Conservation (phyloP, 2,113 vertebrate genomes). For the Fregata magnificens region DNA sequence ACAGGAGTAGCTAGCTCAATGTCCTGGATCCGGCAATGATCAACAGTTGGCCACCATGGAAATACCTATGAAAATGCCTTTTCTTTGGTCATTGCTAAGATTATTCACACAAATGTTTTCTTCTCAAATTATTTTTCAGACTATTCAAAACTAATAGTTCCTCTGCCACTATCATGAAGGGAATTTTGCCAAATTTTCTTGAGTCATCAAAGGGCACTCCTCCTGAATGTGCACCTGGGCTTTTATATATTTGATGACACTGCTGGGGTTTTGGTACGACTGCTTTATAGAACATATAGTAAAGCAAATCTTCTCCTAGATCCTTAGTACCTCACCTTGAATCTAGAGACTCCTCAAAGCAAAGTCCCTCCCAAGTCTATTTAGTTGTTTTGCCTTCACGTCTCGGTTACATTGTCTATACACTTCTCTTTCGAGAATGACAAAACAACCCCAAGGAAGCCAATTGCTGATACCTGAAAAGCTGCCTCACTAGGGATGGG, state of each 20-base stretch:
- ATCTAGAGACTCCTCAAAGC: background rate
- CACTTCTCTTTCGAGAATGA: background rate
- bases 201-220: background rate
- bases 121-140: background rate
- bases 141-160: background rate
- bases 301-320: background rate
- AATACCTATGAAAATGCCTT: background rate
- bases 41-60: background rate
- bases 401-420: background rate
- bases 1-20: background rate
- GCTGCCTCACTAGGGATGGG: background rate
- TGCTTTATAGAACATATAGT: background rate
- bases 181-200: background rate
- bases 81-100: background rate
- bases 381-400: background rate
- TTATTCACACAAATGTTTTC: background rate
- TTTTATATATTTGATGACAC: background rate
- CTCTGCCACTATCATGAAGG: background rate
- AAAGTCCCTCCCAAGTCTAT: background rate
- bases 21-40: background rate
- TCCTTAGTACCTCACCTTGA: background rate
- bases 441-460: background rate
- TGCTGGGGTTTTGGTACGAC: background rate
- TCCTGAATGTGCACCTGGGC: background rate
- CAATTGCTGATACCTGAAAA: fast-evolving